A percentile compares a stretch with the other conserved stretches of the same genome.
phyloP scores from a whole-genome alignment of 2,888 invertebrate species.

The Drosophila cognata region DNA sequence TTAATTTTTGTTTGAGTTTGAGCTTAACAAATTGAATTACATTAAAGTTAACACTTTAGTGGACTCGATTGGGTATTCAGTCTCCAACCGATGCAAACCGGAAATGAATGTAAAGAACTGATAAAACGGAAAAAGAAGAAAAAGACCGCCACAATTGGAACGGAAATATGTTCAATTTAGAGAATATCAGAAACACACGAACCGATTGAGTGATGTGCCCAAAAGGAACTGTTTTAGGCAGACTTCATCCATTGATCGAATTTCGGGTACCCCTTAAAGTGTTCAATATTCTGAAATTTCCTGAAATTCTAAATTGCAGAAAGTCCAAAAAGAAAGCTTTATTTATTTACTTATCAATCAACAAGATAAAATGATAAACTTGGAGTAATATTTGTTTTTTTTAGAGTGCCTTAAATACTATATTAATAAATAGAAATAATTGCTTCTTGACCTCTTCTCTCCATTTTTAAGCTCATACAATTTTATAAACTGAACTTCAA shows the following conservation, averaged over 20 bases:
- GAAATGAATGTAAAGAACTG: conserved; percentile 53
- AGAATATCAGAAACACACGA: conserved; percentile 52
- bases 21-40: not conserved
- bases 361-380: not conserved
- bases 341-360: not conserved
- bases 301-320: rapidly evolving
- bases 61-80: not conserved
- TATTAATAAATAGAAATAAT: not conserved
- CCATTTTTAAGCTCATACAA: not conserved
- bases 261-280: conserved; percentile 4
- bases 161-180: conserved; percentile 75
- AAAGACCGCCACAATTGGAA: conserved; percentile 44
- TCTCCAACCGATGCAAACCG: conserved; percentile 53
- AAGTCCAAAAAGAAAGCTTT: not conserved
- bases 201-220: conserved; percentile 52
- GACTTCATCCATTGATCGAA: not conserved
- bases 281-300: not conserved
- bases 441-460: not conserved
- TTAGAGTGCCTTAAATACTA: not conserved
- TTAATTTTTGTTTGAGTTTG: not conserved
- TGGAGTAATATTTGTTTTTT: not conserved
- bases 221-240: not conserved
- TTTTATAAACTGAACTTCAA: not conserved
- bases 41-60: conserved; percentile 33
- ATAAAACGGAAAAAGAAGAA: conserved; percentile 6